A percentile compares a stretch with the other conserved stretches of the same genome.
Evolutionary conservation across 2,888 invertebrate species (phyloP).

Genomic region (Eilema griseolum): DNA sequence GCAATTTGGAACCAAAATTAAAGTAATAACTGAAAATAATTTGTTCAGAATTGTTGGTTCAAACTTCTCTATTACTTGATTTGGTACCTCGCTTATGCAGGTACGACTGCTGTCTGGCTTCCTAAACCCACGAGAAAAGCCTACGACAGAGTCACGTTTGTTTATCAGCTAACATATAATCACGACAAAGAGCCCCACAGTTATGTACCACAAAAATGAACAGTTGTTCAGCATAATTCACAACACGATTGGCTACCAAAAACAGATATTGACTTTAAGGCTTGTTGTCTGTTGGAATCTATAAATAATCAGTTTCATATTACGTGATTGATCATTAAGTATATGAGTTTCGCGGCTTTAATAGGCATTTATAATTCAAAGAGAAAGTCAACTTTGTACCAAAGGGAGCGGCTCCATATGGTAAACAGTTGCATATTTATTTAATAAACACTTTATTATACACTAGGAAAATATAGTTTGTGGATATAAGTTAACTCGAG

Average conservation of each 20-base stretch:
- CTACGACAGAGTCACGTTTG: no score
- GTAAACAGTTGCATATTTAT: background rate
- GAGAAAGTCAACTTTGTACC: background rate
- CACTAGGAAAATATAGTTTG: background rate
- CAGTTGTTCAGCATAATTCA: background rate
- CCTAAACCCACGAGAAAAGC: no score
- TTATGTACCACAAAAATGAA: background rate
- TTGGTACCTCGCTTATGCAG: no score
- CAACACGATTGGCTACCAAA: background rate
- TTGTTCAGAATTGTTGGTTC: no score
- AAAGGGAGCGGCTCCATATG: background rate
- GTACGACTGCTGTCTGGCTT: no score
- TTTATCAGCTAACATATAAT: background rate
- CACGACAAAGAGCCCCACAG: background rate
- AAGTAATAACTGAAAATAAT: no score
- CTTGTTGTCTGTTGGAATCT: background rate
- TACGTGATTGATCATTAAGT: background rate
- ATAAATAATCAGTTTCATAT: background rate
- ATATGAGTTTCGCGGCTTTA: background rate
- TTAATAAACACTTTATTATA: background rate
- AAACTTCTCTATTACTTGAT: no score
- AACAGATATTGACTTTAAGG: background rate
- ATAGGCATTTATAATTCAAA: conserved; percentile 2
- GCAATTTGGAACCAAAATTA: no score
- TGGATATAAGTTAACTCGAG: background rate